Percentiles rank a stretch among this genome's conserved stretches.
phyloP scores from a whole-genome alignment of 1,140 invertebrate genomes.

The Listronotus bonariensis region DNA sequence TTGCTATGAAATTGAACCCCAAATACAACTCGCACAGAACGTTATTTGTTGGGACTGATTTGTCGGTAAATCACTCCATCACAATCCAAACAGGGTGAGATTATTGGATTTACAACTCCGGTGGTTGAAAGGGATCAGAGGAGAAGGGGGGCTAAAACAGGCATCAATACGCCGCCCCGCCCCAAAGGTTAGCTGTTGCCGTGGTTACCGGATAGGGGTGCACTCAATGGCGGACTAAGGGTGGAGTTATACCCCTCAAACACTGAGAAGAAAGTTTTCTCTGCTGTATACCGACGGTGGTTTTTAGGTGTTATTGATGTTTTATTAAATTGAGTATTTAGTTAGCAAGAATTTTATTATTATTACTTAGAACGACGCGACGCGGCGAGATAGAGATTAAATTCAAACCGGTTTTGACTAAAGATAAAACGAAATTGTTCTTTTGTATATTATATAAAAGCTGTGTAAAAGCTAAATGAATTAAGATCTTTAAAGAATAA shows the following conservation, averaged over 20 bases:
- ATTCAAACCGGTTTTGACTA: background rate
- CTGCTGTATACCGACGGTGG: constrained; percentile 35
- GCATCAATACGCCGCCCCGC: constrained; percentile 47
- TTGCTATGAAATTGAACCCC: background rate
- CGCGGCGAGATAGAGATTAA: constrained; percentile 11
- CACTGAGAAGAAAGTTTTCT: constrained; percentile 21
- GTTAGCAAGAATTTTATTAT: constrained; percentile 37
- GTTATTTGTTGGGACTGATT: constrained; percentile 46
- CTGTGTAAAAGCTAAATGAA: too few species aligned
- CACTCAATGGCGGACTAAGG: constrained; percentile 32
- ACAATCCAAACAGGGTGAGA: constrained; percentile 49
- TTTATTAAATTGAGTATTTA: constrained; percentile 40
- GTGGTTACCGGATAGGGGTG: constrained; percentile 37
- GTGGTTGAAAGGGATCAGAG: background rate
- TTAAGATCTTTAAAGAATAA: too few species aligned
- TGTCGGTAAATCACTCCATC: constrained; percentile 50
- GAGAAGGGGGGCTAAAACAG: constrained; percentile 29
- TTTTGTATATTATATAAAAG: constrained; percentile 7
- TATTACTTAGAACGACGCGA: constrained; percentile 21
- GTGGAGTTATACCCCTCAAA: constrained; percentile 32
- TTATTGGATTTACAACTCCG: constrained; percentile 47
- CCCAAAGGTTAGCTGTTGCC: constrained; percentile 46
- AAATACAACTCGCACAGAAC: constrained; percentile 22
- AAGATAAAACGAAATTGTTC: background rate
- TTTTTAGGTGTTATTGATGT: constrained; percentile 39